A percentile compares a stretch with the other conserved stretches of the same genome.
Conservation (phyloP, 2,797 vertebrate species). For the Sebastes iracundus region DNA sequence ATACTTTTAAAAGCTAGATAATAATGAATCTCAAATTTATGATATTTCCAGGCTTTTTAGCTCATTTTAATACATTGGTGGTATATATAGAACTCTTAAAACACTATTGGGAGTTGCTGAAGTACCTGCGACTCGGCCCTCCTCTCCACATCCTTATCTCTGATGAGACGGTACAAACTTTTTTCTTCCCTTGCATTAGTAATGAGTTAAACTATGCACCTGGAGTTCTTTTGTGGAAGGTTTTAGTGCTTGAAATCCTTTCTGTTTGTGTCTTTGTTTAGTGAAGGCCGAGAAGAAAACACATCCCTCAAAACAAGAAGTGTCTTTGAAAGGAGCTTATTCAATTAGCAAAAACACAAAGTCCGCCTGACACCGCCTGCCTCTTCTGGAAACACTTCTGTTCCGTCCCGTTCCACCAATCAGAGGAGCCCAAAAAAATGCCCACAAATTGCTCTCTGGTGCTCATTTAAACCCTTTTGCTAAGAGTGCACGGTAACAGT, state of each 20-base stretch:
- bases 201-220: not conserved
- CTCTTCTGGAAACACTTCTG: not conserved
- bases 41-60: slow-evolving; percentile 12
- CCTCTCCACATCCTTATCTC: not conserved
- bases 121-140: not conserved
- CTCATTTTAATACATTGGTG: not conserved
- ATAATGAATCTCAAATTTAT: slow-evolving; percentile 10
- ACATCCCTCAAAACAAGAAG: not conserved
- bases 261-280: not conserved
- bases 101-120: not conserved
- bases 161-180: not conserved
- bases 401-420: not conserved
- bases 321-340: not conserved
- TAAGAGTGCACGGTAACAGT: not conserved
- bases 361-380: not conserved
- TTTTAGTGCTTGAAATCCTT: too few species aligned
- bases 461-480: not conserved
- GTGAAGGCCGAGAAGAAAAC: not conserved
- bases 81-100: not conserved
- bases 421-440: not conserved
- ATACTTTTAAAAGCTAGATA: slow-evolving; percentile 13
- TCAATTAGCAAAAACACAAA: slow-evolving; percentile 1
- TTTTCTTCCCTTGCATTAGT: too few species aligned
- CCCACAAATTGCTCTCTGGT: too few species aligned
- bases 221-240: too few species aligned